Conservation (phyloP, 2,113 vertebrate genomes). For the Colaptes auratus region DNA sequence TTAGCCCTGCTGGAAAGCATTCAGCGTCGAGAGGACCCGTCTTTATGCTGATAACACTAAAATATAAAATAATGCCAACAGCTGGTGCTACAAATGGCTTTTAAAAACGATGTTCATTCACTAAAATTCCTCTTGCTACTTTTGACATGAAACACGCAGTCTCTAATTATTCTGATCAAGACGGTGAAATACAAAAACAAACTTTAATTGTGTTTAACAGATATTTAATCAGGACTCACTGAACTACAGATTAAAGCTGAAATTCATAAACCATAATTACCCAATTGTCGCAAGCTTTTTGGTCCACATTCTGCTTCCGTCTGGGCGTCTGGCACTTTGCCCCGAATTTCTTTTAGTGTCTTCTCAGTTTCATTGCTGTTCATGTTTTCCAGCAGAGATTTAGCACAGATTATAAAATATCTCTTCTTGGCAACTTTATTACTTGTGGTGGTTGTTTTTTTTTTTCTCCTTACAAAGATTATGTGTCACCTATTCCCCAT, state of each 20-base stretch:
- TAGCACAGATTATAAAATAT: conserved; percentile 86
- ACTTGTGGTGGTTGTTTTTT: conserved; percentile 26
- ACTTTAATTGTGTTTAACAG: conserved; percentile 91
- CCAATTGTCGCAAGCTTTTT: conserved; percentile 88
- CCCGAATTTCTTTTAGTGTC: conserved; percentile 87
- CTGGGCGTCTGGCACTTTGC: conserved; percentile 87
- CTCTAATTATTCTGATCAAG: conserved; percentile 91
- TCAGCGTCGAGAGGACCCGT: conserved; percentile 81
- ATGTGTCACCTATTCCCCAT: conserved; percentile 54
- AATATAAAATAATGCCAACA: conserved; percentile 89
- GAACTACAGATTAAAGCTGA: conserved; percentile 91
- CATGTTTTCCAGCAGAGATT: conserved; percentile 87
- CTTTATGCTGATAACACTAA: conserved; percentile 86
- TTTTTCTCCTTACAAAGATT: conserved; percentile 70
- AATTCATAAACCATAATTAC: conserved; percentile 91
- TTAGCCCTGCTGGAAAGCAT: conserved; percentile 78
- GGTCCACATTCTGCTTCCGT: conserved; percentile 87
- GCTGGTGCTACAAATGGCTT: conserved; percentile 88
- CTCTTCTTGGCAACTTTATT: conserved; percentile 84
- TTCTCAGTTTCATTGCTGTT: conserved; percentile 86
- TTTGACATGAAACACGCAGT: conserved; percentile 88
- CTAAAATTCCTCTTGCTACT: conserved; percentile 87
- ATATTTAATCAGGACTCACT: conserved; percentile 91
- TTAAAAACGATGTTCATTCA: conserved; percentile 89
- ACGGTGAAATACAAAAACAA: conserved; percentile 90